Conservation (phyloP, 2,113 vertebrate species). For the Microtus pennsylvanicus region DNA sequence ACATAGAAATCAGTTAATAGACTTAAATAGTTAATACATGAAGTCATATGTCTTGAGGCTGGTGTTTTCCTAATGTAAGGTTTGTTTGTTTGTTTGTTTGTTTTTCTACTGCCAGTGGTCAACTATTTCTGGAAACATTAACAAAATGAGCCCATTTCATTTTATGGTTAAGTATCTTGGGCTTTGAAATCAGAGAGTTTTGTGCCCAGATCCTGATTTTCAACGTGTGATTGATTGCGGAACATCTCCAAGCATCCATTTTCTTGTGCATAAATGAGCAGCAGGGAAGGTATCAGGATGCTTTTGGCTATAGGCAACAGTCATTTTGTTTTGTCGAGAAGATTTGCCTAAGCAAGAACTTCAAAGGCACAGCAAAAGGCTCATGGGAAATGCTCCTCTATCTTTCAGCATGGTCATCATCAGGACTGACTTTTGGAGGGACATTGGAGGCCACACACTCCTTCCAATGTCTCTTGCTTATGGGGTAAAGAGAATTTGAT, state of each 20-base stretch:
- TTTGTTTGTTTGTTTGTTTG: background rate
- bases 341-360: background rate
- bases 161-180: background rate
- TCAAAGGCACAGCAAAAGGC: constrained; percentile 34
- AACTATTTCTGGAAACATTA: background rate
- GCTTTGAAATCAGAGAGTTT: constrained; percentile 9
- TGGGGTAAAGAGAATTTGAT: constrained; percentile 13
- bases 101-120: background rate
- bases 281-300: background rate
- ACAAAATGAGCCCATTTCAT: constrained; percentile 1
- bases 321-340: background rate
- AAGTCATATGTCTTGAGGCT: background rate
- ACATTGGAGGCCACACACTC: background rate
- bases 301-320: background rate
- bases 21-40: background rate
- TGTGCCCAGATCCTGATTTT: background rate
- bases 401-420: background rate
- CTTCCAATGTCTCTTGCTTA: background rate
- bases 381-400: background rate
- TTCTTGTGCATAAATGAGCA: constrained; percentile 19
- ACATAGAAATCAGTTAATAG: background rate
- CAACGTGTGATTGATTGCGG: background rate
- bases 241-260: background rate
- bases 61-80: constrained; percentile 9
- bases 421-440: background rate